Base-by-base conservation (phyloP, 2,113 vertebrate species). In the Gymnogyps californianus region DNA sequence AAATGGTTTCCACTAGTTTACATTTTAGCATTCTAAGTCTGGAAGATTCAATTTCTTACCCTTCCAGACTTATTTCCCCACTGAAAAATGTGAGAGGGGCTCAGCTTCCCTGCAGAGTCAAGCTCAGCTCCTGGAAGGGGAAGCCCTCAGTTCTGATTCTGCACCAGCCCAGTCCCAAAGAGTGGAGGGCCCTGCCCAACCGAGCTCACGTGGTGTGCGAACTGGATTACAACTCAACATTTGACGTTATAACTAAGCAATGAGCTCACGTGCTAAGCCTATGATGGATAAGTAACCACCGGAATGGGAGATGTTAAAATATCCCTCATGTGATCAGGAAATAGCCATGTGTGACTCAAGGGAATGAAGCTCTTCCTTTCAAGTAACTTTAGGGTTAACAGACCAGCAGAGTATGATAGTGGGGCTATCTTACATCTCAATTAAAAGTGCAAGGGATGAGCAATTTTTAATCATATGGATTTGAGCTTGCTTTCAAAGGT, bases 171-270 rank as follows among this genome's bases (percentile, higher is more conserved):
- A 65, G 58, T 7, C 21, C 7, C 62, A 72, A 71, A 61, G 32
- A 44, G 17, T 2, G 6, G 32, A 62, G 34, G 20, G 9, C 16
- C 29, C 36, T 74, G 54, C 12, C 32, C 75, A 89, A 22, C 12
- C 0, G 0, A 83, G 34, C 31, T 69, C 51, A 49, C 2, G 4
- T 12, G 42, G 31, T 2, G 0, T 13, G 9, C 36, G 22, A 69
- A 54, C 0, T 40, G 74, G 26, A 51, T 32, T 82, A 24, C n/a
- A 91, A 7, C 17, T 75, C 59, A 66, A 26, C 9, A 26, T n/a
- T 3, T 71, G 36, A 58, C 3, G 2, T 6, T 38, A 9, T 15
- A 94, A 61, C 18, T 32, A 57, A 57, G 42, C 59, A 59, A 69
- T 36, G 20, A 79, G 22, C 36, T 82, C 77, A 38, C 2, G 0